These are phyloP conservation scores for Acrobasis consociella DNA, from an alignment of 2,888 invertebrate species.

Conservation along the genomic window DNA sequence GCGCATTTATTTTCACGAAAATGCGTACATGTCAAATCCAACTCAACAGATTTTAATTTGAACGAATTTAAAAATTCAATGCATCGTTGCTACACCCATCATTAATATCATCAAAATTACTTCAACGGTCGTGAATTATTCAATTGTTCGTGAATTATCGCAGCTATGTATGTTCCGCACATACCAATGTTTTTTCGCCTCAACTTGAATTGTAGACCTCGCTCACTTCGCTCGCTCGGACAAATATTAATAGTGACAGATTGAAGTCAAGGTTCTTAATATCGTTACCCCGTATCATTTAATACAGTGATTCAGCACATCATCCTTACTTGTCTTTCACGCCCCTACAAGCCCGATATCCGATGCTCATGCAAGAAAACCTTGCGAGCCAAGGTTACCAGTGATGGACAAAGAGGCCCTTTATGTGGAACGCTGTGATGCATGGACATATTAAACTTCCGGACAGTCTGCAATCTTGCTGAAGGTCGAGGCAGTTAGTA, in stretches of 20 bases:
- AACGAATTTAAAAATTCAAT: no score
- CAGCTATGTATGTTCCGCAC: no score
- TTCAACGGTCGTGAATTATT: no score
- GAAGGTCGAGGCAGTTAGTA: conserved; percentile 6
- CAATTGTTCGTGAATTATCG: no score
- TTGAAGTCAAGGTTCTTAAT: not conserved
- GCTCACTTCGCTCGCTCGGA: no score
- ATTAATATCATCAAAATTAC: no score
- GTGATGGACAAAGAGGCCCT: conserved; percentile 58
- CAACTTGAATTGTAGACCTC: no score
- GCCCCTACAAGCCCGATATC: conserved; percentile 27
- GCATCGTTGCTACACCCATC: no score
- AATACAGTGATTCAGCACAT: not conserved
- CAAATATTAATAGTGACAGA: not conserved
- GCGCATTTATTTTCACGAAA: no score
- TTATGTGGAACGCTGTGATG: conserved; percentile 32
- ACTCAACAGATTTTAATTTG: no score
- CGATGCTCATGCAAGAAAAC: conserved; percentile 45
- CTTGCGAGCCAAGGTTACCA: conserved; percentile 56
- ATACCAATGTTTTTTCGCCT: no score
- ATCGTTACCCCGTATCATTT: not conserved
- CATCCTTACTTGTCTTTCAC: conserved; percentile 5
- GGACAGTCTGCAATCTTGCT: conserved; percentile 3
- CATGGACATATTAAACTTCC: conserved; percentile 16
- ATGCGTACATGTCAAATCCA: no score